Conservation (phyloP, 1,140 invertebrate genomes). For the Bombus sibiricus region DNA sequence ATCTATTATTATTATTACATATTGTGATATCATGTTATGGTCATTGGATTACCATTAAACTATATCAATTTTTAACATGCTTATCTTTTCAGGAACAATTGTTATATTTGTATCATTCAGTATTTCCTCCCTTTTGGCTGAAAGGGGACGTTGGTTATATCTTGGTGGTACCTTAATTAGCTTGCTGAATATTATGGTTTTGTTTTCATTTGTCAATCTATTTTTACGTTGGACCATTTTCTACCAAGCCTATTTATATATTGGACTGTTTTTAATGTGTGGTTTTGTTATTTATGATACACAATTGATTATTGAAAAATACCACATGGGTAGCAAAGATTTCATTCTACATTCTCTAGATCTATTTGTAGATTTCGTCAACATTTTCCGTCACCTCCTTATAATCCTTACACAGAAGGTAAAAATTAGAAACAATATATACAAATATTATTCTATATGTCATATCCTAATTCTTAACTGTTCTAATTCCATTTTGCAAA, state of each 20-base stretch:
- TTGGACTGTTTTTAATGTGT: slow-evolving; percentile 95
- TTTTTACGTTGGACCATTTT: slow-evolving; percentile 93
- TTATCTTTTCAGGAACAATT: slow-evolving; percentile 85
- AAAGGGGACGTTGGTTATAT: slow-evolving; percentile 93
- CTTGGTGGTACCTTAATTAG: slow-evolving; percentile 92
- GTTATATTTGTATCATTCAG: slow-evolving; percentile 96
- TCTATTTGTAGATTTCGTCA: slow-evolving; percentile 96
- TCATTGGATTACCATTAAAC: neutral
- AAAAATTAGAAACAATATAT: slow-evolving; percentile 65
- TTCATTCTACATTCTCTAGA: slow-evolving; percentile 95
- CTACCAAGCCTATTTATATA: slow-evolving; percentile 93
- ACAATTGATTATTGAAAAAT: slow-evolving; percentile 97
- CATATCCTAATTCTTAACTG: too few species aligned
- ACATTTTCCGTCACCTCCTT: slow-evolving; percentile 94
- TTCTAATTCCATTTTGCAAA: too few species aligned
- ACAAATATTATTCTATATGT: neutral
- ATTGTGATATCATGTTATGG: neutral
- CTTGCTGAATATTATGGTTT: slow-evolving; percentile 89
- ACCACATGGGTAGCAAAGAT: slow-evolving; percentile 94
- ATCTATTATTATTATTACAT: too few species aligned
- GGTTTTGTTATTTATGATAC: slow-evolving; percentile 98
- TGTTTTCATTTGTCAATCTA: slow-evolving; percentile 91
- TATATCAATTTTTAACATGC: neutral
- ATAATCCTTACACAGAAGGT: slow-evolving; percentile 96
- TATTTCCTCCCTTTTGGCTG: slow-evolving; percentile 91